Base-by-base conservation (phyloP, 2,797 vertebrate genomes). In the Xiphorhynchus erythropygius region DNA sequence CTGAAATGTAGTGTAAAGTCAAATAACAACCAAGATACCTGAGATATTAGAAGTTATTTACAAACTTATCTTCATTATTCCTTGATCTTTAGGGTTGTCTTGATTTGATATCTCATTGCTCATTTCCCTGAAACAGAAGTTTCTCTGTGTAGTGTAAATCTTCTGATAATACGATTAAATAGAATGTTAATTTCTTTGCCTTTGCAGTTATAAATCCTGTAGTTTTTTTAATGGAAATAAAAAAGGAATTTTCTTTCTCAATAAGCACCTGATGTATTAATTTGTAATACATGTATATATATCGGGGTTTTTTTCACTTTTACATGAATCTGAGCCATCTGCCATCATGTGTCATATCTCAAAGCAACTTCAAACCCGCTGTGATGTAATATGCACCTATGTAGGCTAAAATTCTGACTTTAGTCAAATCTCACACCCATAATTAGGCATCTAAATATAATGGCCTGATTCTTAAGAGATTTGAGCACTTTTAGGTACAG, bases 361-460 rank as follows among this genome's bases (percentile, higher is more conserved):
- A 73, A 62, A 90, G 42, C 39, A 83, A 23, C 57, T 71, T 91
- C 37, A 42, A 49, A 77, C 53, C 23, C 67, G 13, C n/a, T 59
- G 39, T 77, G 57, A 79, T 49, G 59, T 39, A 42, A 63, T 23
- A 2, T 21, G 21, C 37, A 65, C 41, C 69, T 70, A 49, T 69
- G 33, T 67, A 56, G 76, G 64, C 65, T 84, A 25, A 89, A 87
- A 84, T 78, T 67, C 77, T 74, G 57, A 63, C 37, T 85, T 86
- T 8, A 7, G 75, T 82, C 47, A 71, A 65, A 59, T 60, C 57
- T 65, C 41, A 25, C 60, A 84, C 73, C 65, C 46, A 21, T 94
- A 93, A 89, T 96, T 94, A 91, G 62, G 32, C 33, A 65, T 60
- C 91, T 95, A 95, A 95, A 95, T 95, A 86, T 92, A 96, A 81